phyloP scores from a whole-genome alignment of 2,797 vertebrate species.

The Gymnocypris eckloni region DNA sequence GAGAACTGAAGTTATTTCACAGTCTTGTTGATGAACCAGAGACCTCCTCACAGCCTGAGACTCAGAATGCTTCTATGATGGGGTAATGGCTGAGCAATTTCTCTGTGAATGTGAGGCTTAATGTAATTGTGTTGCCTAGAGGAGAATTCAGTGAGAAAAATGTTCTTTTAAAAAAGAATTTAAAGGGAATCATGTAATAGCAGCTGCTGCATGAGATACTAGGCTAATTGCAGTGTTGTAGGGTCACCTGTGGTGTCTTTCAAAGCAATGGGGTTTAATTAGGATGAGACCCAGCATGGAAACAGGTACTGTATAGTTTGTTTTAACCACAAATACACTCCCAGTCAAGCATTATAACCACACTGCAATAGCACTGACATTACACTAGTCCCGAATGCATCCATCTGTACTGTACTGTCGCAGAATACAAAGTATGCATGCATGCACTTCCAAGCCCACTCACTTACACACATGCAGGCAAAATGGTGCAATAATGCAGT shows the following conservation, averaged over 20 bases:
- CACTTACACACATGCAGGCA: constrained; percentile 47
- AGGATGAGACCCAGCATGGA: constrained; percentile 65
- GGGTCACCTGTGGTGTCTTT: constrained; percentile 68
- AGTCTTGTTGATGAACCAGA: constrained; percentile 25
- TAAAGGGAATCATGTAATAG: constrained; percentile 51
- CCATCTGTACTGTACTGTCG: background rate
- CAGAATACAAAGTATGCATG: background rate
- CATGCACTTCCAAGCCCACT: background rate
- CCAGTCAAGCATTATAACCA: background rate
- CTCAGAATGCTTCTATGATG: constrained; percentile 42
- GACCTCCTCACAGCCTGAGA: constrained; percentile 34
- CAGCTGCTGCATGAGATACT: constrained; percentile 65
- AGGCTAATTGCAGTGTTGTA: constrained; percentile 70
- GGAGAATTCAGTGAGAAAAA: constrained; percentile 44
- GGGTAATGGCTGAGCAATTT: constrained; percentile 62
- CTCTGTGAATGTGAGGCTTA: constrained; percentile 51
- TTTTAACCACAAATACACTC: constrained; percentile 44
- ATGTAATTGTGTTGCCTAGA: constrained; percentile 48
- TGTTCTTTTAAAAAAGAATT: constrained; percentile 45
- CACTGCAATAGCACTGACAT: constrained; percentile 2
- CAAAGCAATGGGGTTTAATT: constrained; percentile 71
- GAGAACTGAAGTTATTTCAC: constrained; percentile 8
- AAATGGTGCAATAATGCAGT: background rate
- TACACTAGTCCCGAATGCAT: constrained; percentile 46
- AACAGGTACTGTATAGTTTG: constrained; percentile 22